Evolutionary conservation across 2,797 vertebrate species (phyloP).

Genomic region (Falco rusticolus): DNA sequence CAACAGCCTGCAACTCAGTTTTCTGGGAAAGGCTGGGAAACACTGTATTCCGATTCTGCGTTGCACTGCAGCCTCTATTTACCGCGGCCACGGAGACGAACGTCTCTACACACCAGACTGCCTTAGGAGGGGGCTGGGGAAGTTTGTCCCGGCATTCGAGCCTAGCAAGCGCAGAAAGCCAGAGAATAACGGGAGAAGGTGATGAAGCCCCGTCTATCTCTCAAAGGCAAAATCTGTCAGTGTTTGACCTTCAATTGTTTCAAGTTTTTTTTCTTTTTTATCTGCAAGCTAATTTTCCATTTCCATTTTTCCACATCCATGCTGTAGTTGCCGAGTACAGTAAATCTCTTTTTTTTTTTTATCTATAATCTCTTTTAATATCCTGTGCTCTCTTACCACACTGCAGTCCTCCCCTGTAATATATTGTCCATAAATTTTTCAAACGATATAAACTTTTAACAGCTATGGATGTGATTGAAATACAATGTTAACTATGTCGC

Average conservation of each 20-base stretch:
- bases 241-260: not conserved
- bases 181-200: not conserved
- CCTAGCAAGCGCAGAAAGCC: not conserved
- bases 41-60: not conserved
- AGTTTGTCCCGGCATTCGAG: rapidly evolving
- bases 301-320: not conserved
- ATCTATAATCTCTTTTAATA: slow-evolving; percentile 19
- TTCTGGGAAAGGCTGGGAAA: not conserved
- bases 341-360: not conserved
- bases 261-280: not conserved
- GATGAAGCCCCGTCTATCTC: not conserved
- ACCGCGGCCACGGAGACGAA: not conserved
- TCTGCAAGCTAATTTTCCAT: not conserved
- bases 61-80: not conserved
- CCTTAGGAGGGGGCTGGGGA: not conserved
- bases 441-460: not conserved
- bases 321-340: not conserved
- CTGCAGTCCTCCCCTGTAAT: not conserved
- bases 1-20: not conserved
- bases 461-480: not conserved
- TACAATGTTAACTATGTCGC: not conserved
- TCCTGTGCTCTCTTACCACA: not conserved
- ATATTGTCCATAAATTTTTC: not conserved
- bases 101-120: too few relatives aligned
- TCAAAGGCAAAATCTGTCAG: not conserved